Evolutionary conservation across 2,113 vertebrate species (phyloP), one percentile per base, ranked within the genome.

Genomic region (Psilopogon haemacephalus): DNA sequence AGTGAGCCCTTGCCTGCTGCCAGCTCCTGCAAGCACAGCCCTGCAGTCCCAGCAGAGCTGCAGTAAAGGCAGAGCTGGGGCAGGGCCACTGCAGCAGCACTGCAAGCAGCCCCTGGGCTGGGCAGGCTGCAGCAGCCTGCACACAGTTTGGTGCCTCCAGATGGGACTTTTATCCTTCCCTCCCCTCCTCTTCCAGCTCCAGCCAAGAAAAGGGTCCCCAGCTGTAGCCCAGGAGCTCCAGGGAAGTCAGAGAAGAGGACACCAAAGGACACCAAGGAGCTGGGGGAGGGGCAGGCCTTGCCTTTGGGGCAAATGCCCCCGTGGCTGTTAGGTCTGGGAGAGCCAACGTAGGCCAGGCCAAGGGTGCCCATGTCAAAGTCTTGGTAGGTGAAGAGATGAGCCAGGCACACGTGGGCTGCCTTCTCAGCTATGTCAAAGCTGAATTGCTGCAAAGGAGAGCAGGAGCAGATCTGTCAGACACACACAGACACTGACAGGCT

Each of bases 361-460:
- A 99, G 98, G 0, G 99, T 99, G 67, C 99, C 99, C 98, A 99
- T 98, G 55, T 99, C 99, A 94, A 99, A 99, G 95, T 99, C 99
- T 97, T 99, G 99, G 88, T 99, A 99, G 0, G 99, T 99, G 97
- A 99, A 99, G 73, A 99, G 98, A 94, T 99, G 99, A 63, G 99
- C 99, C 71, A 99, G 98, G 96, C 99, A 99, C 89, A 99, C 99
- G 0, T 92, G 94, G 74, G 99, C 98, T 42, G 99, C 99, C 63
- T 98, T 99, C 69, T 98, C 98, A 15, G 99, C 98, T 69, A 99
- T 99, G 97, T 99, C 99, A 50, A 96, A 97, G 94, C 99, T 99
- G 92, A 99, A 99, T 99, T 99, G 99, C 99, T 99, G 92, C 95
- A 52, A 83, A 44, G 35, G 50, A 33, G 55, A 55, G 69, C 30